Evolutionary conservation across 2,797 vertebrate species (phyloP), one percentile per base, ranked within the genome.

Genomic region (Scyliorhinus canicula): DNA sequence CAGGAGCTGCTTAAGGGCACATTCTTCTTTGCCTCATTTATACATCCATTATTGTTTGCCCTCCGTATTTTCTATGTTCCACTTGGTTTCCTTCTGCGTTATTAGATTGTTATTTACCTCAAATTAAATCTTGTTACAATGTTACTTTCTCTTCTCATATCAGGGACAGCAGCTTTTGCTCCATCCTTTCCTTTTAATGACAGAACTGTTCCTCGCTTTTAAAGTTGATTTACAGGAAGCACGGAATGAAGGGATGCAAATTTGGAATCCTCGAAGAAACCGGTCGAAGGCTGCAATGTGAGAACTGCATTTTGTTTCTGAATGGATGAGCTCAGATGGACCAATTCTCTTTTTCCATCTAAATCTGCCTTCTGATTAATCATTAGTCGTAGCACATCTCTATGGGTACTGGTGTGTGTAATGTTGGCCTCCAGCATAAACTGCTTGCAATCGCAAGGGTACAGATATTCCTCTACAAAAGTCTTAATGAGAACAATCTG

Each of bases 401-500:
- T 26, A 44, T 63, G 57, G 60, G 88, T 44, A 91, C 35, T 91
- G 88, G n/a, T 63, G 11, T 65, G 57, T 65, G n/a, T 60, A 91
- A 31, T 65, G n/a, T 44, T 91, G 60, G 35, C n/a, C 88, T 26
- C 60, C 21, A 63, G n/a, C 88, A 65, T 44, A 91, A 91, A 8
- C 79, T 1, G 6, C 44, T 82, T 82, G 44, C 79, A 82, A 65
- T 65, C 24, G 35, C 52, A 60, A 60, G 55, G 52, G 40, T n/a
- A 9, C 57, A 63, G 60, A 63, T 91, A 91, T 44, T 91, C 57
- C 3, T 60, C 57, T 44, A 91, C 88, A 91, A 91, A 77, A 91
- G 44, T 44, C 21, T 91, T 91, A 65, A 91, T 91, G n/a, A 65
- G 21, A 91, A 65, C n/a, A 60, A 65, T 91, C 88, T 91, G n/a